Evolutionary conservation across 2,888 invertebrate species (phyloP).

Genomic region (Harpalus rubripes): DNA sequence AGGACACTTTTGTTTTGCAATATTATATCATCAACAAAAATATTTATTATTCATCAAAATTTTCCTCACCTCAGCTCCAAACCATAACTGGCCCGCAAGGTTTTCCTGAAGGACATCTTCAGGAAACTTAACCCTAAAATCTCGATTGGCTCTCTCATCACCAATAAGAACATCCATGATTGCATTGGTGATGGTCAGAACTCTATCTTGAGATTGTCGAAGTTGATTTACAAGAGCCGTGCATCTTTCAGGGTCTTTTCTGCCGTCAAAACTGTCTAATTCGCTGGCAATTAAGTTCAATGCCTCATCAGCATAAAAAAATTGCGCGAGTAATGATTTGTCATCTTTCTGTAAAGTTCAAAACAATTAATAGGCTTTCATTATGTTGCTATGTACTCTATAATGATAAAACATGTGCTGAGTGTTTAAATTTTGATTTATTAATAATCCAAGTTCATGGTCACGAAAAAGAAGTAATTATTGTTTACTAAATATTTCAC

Average conservation of each 20-base stretch:
- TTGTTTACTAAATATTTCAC: neutral
- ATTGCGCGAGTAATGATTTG: slow-evolving; percentile 94
- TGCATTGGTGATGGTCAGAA: slow-evolving; percentile 94
- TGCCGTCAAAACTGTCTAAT: slow-evolving; percentile 99
- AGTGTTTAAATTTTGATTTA: slow-evolving; percentile 24
- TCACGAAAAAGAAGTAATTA: slow-evolving; percentile 16
- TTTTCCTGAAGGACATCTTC: slow-evolving; percentile 99
- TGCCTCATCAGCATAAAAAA: slow-evolving; percentile 98
- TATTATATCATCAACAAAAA: neutral
- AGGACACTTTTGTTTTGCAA: slow-evolving; percentile 27
- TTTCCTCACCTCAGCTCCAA: slow-evolving; percentile 93
- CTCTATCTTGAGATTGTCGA: slow-evolving; percentile 94
- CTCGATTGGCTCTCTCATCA: slow-evolving; percentile 92
- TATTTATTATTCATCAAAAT: slow-evolving; percentile 5
- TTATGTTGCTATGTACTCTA: neutral
- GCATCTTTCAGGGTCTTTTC: slow-evolving; percentile 98
- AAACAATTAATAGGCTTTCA: slow-evolving; percentile 34
- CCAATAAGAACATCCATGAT: slow-evolving; percentile 96
- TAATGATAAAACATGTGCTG: slow-evolving; percentile 40
- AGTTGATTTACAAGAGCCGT: slow-evolving; percentile 96
- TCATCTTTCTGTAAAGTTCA: slow-evolving; percentile 89
- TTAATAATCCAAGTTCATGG: slow-evolving; percentile 61
- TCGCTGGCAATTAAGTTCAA: slow-evolving; percentile 97
- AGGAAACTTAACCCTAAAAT: slow-evolving; percentile 98
- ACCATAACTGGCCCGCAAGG: slow-evolving; percentile 99